phyloP scores from a whole-genome alignment of 2,113 vertebrate species.

The Coptodon rendalli region DNA sequence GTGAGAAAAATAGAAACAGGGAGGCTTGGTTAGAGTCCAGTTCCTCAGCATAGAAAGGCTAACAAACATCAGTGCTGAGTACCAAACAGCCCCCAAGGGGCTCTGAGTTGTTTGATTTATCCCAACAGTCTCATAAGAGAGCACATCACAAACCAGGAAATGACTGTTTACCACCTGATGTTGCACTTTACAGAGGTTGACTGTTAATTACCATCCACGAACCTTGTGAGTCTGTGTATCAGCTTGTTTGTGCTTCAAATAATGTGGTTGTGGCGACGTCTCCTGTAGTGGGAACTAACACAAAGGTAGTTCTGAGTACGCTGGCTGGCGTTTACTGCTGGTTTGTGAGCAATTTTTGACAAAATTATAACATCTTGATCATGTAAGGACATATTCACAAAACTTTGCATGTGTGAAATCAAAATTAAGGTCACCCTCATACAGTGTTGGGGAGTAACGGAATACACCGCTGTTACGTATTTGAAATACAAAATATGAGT shows the following conservation, averaged over 20 bases:
- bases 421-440: not conserved
- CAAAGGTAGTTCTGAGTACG: not conserved
- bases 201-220: not conserved
- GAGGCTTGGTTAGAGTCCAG: constrained; percentile 20
- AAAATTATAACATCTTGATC: not conserved
- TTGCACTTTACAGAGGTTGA: not conserved
- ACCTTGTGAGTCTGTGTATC: not conserved
- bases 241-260: not conserved
- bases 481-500: not conserved
- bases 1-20: not conserved
- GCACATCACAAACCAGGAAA: not conserved
- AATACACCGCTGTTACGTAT: not conserved
- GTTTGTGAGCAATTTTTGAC: not conserved
- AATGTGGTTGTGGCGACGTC: fast-evolving
- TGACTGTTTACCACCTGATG: not conserved
- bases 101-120: not conserved
- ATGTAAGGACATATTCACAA: not conserved
- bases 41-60: not conserved
- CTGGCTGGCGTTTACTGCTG: not conserved
- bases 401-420: not conserved
- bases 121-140: not conserved
- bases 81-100: not conserved
- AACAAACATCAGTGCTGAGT: not conserved
- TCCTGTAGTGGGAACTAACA: not conserved
- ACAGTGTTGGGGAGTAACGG: not conserved